A percentile compares a stretch with the other conserved stretches of the same genome.
Conservation (phyloP, 2,888 invertebrate genomes). For the Eristalinus sepulchralis region DNA sequence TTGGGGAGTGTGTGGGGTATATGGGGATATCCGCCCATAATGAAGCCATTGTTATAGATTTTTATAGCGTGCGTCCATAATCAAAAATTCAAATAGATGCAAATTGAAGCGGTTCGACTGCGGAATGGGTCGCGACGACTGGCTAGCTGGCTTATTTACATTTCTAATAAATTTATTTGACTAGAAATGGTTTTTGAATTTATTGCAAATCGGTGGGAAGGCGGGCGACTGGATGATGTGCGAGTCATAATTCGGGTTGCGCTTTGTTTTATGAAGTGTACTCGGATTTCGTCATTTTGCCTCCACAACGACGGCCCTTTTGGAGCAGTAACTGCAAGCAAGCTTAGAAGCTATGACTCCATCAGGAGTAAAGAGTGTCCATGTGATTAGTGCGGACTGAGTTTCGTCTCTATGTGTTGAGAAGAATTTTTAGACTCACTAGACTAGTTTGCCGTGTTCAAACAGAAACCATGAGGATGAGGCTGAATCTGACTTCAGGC, state of each 20-base stretch:
- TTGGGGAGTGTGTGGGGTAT: not conserved
- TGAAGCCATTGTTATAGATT: constrained; percentile 70
- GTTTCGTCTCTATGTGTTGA: too few species aligned
- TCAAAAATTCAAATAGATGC: constrained; percentile 66
- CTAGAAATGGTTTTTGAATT: constrained; percentile 31
- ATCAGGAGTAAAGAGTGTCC: too few species aligned
- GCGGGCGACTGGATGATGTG: not conserved
- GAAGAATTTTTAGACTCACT: too few species aligned
- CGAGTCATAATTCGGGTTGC: not conserved
- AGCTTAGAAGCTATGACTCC: too few species aligned
- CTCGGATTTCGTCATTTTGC: not conserved
- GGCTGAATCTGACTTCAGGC: too few species aligned
- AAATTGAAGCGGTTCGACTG: constrained; percentile 54
- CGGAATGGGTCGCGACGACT: constrained; percentile 36
- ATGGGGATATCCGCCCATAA: constrained; percentile 54
- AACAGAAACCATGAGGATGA: too few species aligned
- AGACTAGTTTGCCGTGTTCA: too few species aligned
- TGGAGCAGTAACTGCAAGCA: too few species aligned
- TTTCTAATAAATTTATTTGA: constrained; percentile 55
- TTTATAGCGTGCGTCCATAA: constrained; percentile 56
- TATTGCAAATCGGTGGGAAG: constrained; percentile 8
- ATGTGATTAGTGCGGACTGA: too few species aligned
- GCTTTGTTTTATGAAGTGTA: not conserved
- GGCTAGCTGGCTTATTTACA: constrained; percentile 42
- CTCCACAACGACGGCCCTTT: too few species aligned